phyloP scores from a whole-genome alignment of 2,113 vertebrate genomes.

The Desmodus rotundus region DNA sequence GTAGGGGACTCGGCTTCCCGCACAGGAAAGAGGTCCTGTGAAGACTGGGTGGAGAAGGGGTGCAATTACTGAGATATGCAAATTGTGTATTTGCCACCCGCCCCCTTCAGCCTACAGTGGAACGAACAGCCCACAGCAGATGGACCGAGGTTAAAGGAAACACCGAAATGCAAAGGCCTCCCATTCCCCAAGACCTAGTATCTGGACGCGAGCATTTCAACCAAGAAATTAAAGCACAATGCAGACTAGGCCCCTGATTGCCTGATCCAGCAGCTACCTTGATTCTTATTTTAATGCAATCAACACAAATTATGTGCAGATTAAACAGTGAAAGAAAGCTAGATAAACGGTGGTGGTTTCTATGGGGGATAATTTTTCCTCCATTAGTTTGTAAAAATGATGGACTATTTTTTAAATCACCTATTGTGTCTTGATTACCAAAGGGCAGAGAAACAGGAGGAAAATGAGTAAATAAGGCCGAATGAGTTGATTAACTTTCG shows the following conservation, averaged over 20 bases:
- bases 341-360: constrained; percentile 58
- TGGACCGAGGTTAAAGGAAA: background rate
- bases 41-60: background rate
- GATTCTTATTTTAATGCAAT: constrained; percentile 79
- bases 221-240: constrained; percentile 63
- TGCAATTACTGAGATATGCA: background rate
- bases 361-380: background rate
- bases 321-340: constrained; percentile 71
- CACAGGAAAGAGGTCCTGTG: background rate
- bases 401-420: constrained; percentile 48
- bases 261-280: constrained; percentile 63
- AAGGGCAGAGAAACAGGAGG: constrained; percentile 58
- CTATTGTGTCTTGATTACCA: constrained; percentile 65
- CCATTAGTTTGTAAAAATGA: constrained; percentile 60
- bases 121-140: background rate
- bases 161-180: background rate
- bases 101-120: background rate
- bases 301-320: constrained; percentile 72
- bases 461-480: constrained; percentile 44
- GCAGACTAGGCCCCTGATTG: constrained; percentile 68
- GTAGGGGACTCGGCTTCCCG: background rate
- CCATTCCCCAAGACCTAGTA: background rate
- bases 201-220: constrained; percentile 35
- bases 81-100: background rate
- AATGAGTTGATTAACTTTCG: constrained; percentile 45